A percentile compares a stretch with the other conserved stretches of the same genome.
phyloP scores from a whole-genome alignment of 2,888 invertebrate species.

The Miltochrista miniata region DNA sequence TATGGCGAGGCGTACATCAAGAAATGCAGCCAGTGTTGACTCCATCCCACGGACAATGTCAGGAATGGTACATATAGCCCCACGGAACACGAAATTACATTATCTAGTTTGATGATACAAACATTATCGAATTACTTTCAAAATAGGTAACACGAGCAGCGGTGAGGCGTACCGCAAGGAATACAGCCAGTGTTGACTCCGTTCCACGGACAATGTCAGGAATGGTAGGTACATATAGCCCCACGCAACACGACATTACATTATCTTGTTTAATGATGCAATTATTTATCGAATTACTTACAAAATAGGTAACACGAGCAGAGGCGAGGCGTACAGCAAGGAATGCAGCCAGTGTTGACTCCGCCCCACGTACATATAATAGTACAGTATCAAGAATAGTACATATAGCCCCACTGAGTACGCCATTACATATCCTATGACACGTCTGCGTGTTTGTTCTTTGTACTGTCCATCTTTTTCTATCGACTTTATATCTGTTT shows the following conservation, averaged over 20 bases:
- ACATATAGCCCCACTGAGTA: conserved; percentile 88
- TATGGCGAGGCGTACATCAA: conserved; percentile 91
- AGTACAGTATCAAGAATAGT: conserved; percentile 88
- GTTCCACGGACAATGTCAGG: conserved; percentile 89
- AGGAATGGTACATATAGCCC: conserved; percentile 89
- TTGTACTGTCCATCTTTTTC: conserved; percentile 92
- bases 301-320: conserved; percentile 92
- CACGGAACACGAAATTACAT: conserved; percentile 88
- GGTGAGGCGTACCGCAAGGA: conserved; percentile 90
- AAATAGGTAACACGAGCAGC: conserved; percentile 89
- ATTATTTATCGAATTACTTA: conserved; percentile 79
- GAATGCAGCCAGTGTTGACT: conserved; percentile 88
- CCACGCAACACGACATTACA: conserved; percentile 88
- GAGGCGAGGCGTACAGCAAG: conserved; percentile 89
- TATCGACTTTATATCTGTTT: conserved; percentile 90
- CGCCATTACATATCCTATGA: conserved; percentile 90
- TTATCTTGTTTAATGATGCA: too few species aligned
- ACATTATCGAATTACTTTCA: conserved; percentile 85
- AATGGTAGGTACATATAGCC: conserved; percentile 88
- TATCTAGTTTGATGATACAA: too few species aligned
- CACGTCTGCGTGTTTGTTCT: conserved; percentile 90
- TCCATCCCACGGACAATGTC: conserved; percentile 89
- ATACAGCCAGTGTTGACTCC: conserved; percentile 87
- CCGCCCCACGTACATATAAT: conserved; percentile 92
- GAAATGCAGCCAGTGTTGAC: conserved; percentile 87